phyloP scores from a whole-genome alignment of 2,888 invertebrate genomes.

The Cheilosia pagana region DNA sequence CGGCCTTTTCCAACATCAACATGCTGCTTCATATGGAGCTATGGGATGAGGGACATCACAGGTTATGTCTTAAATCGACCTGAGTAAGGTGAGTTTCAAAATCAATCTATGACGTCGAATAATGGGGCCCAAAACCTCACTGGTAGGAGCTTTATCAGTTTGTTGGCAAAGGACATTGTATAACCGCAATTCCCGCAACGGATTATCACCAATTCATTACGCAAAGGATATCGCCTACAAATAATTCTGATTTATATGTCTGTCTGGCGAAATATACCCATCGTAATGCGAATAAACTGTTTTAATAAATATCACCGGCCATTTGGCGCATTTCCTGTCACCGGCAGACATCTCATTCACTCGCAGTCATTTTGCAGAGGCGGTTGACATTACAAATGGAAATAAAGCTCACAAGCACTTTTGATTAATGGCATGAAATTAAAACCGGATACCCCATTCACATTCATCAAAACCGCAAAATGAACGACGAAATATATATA shows the following conservation, averaged over 20 bases:
- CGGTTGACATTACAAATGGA: background rate
- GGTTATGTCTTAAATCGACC: too few species aligned
- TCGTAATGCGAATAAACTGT: slow-evolving; percentile 45
- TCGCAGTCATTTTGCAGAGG: background rate
- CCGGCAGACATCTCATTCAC: slow-evolving; percentile 12
- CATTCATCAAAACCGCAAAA: slow-evolving; percentile 59
- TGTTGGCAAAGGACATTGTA: background rate
- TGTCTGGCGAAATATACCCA: slow-evolving; percentile 27
- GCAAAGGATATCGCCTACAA: slow-evolving; percentile 10
- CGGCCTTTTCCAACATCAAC: too few species aligned
- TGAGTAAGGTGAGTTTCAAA: too few species aligned
- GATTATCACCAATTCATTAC: slow-evolving; percentile 9
- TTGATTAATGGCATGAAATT: slow-evolving; percentile 59
- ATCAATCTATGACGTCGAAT: too few species aligned
- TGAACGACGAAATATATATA: slow-evolving; percentile 34
- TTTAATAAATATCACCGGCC: slow-evolving; percentile 48
- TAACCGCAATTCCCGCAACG: background rate
- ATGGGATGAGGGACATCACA: too few species aligned
- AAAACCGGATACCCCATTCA: slow-evolving; percentile 12
- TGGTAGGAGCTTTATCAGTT: background rate
- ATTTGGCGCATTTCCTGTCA: slow-evolving; percentile 38
- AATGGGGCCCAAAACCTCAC: background rate
- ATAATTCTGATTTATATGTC: slow-evolving; percentile 40
- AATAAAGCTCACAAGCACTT: slow-evolving; percentile 32
- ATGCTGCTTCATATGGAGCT: too few species aligned